Conservation (phyloP, 2,113 vertebrate genomes). For the Stegostoma tigrinum region DNA sequence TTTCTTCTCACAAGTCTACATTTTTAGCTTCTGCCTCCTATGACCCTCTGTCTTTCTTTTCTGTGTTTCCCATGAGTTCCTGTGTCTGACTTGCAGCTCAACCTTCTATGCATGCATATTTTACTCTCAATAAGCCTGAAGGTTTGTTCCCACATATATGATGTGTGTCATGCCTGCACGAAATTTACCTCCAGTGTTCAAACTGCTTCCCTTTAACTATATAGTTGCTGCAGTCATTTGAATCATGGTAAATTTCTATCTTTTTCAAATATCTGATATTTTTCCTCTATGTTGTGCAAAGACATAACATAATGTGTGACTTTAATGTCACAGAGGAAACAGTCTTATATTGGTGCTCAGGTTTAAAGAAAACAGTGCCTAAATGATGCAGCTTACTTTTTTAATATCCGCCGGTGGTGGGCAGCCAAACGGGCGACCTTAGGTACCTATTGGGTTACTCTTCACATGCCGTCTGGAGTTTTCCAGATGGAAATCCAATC, state of each 20-base stretch:
- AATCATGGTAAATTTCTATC: not conserved
- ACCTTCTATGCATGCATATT: constrained; percentile 11
- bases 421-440: not conserved
- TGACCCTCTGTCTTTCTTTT: constrained; percentile 35
- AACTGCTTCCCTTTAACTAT: not conserved
- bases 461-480: not conserved
- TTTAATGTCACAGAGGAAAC: not conserved
- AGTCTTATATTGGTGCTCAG: not conserved
- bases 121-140: constrained; percentile 28
- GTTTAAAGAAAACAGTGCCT: not conserved
- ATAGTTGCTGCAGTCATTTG: not conserved
- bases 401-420: not conserved
- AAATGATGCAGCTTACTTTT: not conserved
- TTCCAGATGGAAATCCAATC: not conserved
- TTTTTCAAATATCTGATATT: not conserved
- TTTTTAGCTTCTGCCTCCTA: constrained; percentile 34
- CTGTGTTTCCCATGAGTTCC: constrained; percentile 34
- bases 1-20: constrained; percentile 34
- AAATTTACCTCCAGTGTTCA: not conserved
- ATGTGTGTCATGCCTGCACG: constrained; percentile 27
- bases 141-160: constrained; percentile 29
- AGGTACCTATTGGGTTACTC: not conserved
- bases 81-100: constrained; percentile 31
- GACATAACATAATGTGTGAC: not conserved
- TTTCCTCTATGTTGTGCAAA: not conserved